Percentiles rank a stretch among this genome's conserved stretches.
Evolutionary conservation across 2,797 vertebrate species (phyloP).

Genomic region (Argyrosomus regius): DNA sequence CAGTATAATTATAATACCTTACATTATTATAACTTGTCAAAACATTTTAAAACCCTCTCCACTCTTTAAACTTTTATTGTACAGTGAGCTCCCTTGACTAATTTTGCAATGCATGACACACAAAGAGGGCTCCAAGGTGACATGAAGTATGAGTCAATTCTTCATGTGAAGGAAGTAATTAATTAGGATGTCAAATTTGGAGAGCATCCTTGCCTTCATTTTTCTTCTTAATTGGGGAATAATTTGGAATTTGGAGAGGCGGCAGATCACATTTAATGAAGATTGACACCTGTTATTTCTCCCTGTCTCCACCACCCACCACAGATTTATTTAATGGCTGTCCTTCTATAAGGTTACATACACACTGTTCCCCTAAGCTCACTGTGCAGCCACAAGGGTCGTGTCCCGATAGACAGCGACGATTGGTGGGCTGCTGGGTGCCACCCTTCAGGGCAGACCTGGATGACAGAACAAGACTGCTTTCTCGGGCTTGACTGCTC

Average conservation of each 20-base stretch:
- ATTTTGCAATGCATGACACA: slow-evolving; percentile 67
- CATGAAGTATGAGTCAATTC: slow-evolving; percentile 78
- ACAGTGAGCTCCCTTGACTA: slow-evolving; percentile 37
- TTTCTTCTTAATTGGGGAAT: slow-evolving; percentile 86
- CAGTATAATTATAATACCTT: slow-evolving; percentile 24
- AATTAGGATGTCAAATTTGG: slow-evolving; percentile 85
- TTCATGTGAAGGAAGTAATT: slow-evolving; percentile 83
- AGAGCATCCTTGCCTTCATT: slow-evolving; percentile 82
- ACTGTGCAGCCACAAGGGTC: slow-evolving; percentile 51
- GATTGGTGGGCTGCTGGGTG: slow-evolving; percentile 46
- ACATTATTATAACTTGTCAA: slow-evolving; percentile 30
- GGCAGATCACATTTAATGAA: slow-evolving; percentile 84
- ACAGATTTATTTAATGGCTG: slow-evolving; percentile 67
- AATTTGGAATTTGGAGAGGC: slow-evolving; percentile 84
- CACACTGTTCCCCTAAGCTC: slow-evolving; percentile 42
- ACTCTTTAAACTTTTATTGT: slow-evolving; percentile 53
- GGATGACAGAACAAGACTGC: slow-evolving; percentile 55
- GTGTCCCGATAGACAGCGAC: slow-evolving; percentile 40
- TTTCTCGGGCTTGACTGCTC: slow-evolving; percentile 64
- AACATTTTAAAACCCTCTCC: slow-evolving; percentile 11
- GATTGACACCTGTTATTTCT: slow-evolving; percentile 86
- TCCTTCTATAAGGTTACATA: slow-evolving; percentile 77
- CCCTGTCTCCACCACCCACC: slow-evolving; percentile 59
- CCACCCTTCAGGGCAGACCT: slow-evolving; percentile 63
- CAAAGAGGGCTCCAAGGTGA: slow-evolving; percentile 80